Evolutionary conservation across 1,140 invertebrate species (phyloP).

Genomic region (Druon quercuslanigerum): DNA sequence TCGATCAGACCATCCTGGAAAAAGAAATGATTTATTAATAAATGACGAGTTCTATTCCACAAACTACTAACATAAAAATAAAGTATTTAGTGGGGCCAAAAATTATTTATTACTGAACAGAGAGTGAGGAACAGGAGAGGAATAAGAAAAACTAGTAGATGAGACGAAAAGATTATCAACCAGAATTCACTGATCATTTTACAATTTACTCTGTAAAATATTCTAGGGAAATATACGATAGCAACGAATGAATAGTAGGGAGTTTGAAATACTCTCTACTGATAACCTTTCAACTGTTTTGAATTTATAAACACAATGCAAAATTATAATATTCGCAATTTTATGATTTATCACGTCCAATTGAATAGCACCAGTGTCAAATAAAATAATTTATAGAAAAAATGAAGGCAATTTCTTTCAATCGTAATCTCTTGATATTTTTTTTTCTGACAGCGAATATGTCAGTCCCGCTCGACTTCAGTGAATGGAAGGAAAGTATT

Average conservation of each 20-base stretch:
- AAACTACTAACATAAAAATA: not conserved
- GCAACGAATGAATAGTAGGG: not conserved
- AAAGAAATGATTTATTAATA: slow-evolving; percentile 36
- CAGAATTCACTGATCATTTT: slow-evolving; percentile 46
- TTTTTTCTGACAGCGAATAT: too few species aligned
- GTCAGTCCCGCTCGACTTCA: too few species aligned
- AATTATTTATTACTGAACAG: slow-evolving; percentile 31
- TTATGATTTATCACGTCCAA: not conserved
- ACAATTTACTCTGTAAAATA: not conserved
- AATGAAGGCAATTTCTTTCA: not conserved
- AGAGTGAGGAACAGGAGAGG: slow-evolving; percentile 12
- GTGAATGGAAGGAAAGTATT: too few species aligned
- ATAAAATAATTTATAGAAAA: not conserved
- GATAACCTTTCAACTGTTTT: slow-evolving; percentile 34
- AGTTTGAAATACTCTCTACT: not conserved
- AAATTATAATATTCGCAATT: slow-evolving; percentile 5
- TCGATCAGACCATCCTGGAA: slow-evolving; percentile 91
- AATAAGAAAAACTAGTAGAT: slow-evolving; percentile 30
- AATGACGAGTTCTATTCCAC: not conserved
- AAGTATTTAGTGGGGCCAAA: not conserved
- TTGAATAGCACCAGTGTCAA: too few species aligned
- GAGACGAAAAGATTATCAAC: slow-evolving; percentile 32
- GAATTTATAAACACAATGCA: not conserved
- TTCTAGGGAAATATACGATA: not conserved
- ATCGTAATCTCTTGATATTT: not conserved